Percentiles rank a stretch among this genome's conserved stretches.
These are phyloP conservation scores for Cottus gobio DNA, from an alignment of 2,113 vertebrate genomes.

Conservation along the genomic window DNA sequence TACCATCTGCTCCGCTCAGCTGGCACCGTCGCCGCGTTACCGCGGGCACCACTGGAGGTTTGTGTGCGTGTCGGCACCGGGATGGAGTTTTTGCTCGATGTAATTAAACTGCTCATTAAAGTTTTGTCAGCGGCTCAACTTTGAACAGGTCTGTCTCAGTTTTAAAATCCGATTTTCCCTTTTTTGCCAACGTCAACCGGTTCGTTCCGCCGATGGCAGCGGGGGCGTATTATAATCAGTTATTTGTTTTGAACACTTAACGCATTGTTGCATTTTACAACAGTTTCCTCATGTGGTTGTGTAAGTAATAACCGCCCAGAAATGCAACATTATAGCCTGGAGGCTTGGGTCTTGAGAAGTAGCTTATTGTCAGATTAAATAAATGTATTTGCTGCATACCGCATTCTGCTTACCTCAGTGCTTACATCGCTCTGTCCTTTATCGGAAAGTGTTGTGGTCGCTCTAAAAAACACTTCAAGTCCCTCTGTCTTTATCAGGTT, in stretches of 20 bases:
- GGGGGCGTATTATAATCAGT: not conserved
- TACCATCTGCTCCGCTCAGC: constrained; percentile 66
- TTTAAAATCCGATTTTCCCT: not conserved
- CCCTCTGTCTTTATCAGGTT: not conserved
- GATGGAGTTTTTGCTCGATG: constrained; percentile 21
- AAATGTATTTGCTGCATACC: not conserved
- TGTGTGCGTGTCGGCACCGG: not conserved
- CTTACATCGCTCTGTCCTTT: not conserved
- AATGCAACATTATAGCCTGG: not conserved
- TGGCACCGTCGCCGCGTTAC: constrained; percentile 27
- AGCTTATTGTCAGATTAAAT: not conserved
- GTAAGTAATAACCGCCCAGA: not conserved
- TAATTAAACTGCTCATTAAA: constrained; percentile 55
- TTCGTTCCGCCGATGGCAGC: too few species aligned
- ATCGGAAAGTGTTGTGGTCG: not conserved
- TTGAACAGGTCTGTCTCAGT: constrained; percentile 6
- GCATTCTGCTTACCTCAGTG: not conserved
- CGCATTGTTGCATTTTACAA: not conserved
- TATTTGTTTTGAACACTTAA: not conserved
- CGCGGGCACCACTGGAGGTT: constrained; percentile 20
- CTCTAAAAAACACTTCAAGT: not conserved
- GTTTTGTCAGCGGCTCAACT: constrained; percentile 41
- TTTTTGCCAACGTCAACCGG: not conserved
- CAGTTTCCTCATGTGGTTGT: not conserved
- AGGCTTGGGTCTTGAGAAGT: not conserved